Evolutionary conservation across 2,797 vertebrate genomes (phyloP).

Genomic region (Pagetopsis macropterus): DNA sequence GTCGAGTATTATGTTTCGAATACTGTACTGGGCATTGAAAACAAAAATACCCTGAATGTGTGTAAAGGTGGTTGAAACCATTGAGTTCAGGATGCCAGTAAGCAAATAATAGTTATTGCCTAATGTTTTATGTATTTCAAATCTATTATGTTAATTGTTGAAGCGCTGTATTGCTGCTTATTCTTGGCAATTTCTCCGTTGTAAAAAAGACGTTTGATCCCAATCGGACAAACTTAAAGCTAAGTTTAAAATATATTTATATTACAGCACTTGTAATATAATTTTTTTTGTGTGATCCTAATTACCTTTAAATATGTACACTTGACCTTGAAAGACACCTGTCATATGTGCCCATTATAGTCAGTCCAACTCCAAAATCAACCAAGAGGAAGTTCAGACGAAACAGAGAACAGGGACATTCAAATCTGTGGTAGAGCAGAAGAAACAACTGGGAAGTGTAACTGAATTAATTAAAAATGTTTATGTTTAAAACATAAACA

Average conservation of each 20-base stretch:
- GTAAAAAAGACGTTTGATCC: too few species aligned
- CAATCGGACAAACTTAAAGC: too few species aligned
- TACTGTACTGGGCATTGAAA: not conserved
- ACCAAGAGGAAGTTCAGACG: slow-evolving; percentile 34
- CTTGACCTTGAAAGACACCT: slow-evolving; percentile 26
- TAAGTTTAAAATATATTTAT: too few species aligned
- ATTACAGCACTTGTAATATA: not conserved
- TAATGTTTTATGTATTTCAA: too few species aligned
- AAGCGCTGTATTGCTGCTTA: too few species aligned
- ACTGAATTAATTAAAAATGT: slow-evolving; percentile 23
- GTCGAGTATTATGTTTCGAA: slow-evolving; percentile 1
- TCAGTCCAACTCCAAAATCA: slow-evolving; percentile 16
- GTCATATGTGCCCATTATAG: not conserved
- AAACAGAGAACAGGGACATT: slow-evolving; percentile 59
- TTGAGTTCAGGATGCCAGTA: too few species aligned
- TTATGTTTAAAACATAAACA: slow-evolving; percentile 56
- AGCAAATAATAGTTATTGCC: too few species aligned
- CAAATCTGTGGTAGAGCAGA: slow-evolving; percentile 20
- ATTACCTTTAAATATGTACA: not conserved
- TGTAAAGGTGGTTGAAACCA: too few species aligned
- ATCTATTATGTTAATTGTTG: too few species aligned
- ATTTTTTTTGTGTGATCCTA: not conserved
- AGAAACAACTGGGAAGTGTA: not conserved
- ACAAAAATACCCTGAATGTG: too few species aligned
- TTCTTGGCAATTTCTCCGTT: too few species aligned